A percentile compares a stretch with the other conserved stretches of the same genome.
Conservation (phyloP, 2,888 invertebrate genomes). For the Athalia circularis region DNA sequence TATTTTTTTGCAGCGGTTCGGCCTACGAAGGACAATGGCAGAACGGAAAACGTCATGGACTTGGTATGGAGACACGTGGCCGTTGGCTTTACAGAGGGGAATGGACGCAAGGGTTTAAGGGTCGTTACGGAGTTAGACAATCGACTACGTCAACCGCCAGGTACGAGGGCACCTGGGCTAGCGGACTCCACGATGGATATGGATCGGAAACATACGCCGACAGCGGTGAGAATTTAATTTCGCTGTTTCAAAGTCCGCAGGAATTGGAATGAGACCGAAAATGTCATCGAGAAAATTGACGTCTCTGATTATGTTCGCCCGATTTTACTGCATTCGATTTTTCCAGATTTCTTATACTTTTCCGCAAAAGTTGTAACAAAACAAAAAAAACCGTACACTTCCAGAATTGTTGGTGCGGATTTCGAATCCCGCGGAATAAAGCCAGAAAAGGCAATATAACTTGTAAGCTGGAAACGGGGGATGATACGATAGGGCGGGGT, state of each 20-base stretch:
- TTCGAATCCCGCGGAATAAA: not conserved
- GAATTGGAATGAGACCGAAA: not conserved
- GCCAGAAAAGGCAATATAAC: not conserved
- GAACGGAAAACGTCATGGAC: slow-evolving; percentile 98
- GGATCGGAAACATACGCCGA: slow-evolving; percentile 99
- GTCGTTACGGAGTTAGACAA: slow-evolving; percentile 97
- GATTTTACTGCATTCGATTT: too few relatives aligned
- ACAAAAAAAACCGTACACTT: too few relatives aligned
- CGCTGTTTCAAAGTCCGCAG: too few relatives aligned
- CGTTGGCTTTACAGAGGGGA: slow-evolving; percentile 98
- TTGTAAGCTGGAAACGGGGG: not conserved
- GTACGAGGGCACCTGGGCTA: slow-evolving; percentile 99
- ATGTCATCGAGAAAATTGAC: not conserved
- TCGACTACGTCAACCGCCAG: slow-evolving; percentile 96
- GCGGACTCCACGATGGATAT: slow-evolving; percentile 98
- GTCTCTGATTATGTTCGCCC: too few relatives aligned
- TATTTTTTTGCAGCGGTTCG: slow-evolving; percentile 84
- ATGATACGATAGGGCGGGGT: not conserved
- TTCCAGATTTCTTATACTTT: too few relatives aligned
- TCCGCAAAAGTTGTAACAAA: too few relatives aligned
- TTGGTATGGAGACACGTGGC: slow-evolving; percentile 97
- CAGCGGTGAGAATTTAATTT: slow-evolving; percentile 85
- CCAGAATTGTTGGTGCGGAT: too few relatives aligned
- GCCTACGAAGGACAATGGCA: slow-evolving; percentile 99
- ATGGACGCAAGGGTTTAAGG: slow-evolving; percentile 99